Evolutionary conservation across 2,797 vertebrate species (phyloP), one percentile per base, ranked within the genome.

Genomic region (Enteromius radiatus): DNA sequence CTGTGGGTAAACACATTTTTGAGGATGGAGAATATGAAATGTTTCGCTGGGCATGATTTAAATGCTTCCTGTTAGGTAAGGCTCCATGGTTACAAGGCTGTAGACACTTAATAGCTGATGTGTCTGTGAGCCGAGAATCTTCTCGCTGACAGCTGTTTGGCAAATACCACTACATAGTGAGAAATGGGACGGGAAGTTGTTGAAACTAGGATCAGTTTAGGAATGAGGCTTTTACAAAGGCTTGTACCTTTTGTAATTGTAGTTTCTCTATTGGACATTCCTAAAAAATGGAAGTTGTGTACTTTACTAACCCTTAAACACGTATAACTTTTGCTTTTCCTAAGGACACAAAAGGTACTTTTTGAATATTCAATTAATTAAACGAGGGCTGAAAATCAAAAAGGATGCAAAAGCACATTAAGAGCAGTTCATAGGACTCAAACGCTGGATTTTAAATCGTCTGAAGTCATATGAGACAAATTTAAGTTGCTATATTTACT

Each of bases 51-150:
- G 21, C 14, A 10, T 59, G 36, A 73, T 78, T 77, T 47, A 85
- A 76, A 12, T 76, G 65, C 23, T 81, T 81, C 73, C 84, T 77
- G 54, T 69, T 82, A 64, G 63, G 68, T 68, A 36, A 68, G 61
- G 45, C 33, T 73, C 49, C 41, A 82, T 74, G 76, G 82, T 68
- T 80, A 74, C 82, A 71, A 36, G 76, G 65, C 76, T 79, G 80
- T 67, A 82, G 47, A 76, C 76, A 21, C 54, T 54, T 26, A 52
- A 64, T 71, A 64, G 28, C 54, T 85, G 75, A 85, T 73, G 74
- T 65, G 68, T 65, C 75, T 76, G 73, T 64, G 79, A 76, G 38
- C 78, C 5, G 82, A 43, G 63, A 76, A 80, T 81, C 86, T 84
- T 68, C 61, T 78, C 28, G 43, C 70, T 38, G 56, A 81, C 76